Conservation (phyloP, 2,888 invertebrate genomes). For the Synergus itoensis region DNA sequence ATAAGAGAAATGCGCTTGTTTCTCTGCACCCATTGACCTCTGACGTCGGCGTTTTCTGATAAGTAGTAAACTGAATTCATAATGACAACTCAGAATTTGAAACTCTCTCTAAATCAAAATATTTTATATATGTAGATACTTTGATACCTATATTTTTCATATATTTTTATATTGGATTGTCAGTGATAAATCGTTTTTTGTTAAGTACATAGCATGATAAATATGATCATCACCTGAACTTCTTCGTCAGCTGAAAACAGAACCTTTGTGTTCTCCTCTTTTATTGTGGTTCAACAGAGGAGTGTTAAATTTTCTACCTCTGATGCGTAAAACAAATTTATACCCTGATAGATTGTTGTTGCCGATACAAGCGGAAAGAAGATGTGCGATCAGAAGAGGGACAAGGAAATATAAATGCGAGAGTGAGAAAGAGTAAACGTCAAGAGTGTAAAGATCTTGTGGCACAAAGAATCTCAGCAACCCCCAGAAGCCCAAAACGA, state of each 20-base stretch:
- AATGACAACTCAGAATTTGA: too few relatives aligned
- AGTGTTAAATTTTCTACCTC: neutral
- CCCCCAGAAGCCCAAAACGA: neutral
- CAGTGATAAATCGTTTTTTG: neutral
- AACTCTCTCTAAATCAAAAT: neutral
- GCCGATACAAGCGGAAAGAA: constrained; percentile 20
- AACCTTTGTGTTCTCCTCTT: neutral
- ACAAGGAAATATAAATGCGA: neutral
- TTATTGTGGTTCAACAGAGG: neutral
- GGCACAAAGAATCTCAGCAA: constrained; percentile 24
- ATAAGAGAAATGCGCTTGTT: constrained; percentile 49
- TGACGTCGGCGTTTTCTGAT: constrained; percentile 48
- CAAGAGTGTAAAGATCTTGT: constrained; percentile 6
- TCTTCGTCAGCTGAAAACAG: constrained; percentile 7
- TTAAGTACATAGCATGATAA: neutral
- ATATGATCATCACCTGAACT: neutral
- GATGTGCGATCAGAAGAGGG: constrained; percentile 1
- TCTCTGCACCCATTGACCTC: constrained; percentile 59
- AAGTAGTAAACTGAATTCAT: constrained; percentile 4
- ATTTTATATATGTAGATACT: neutral
- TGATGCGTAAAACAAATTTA: constrained; percentile 19
- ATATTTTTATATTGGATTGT: neutral
- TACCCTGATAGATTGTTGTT: constrained; percentile 6
- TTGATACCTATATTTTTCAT: neutral
- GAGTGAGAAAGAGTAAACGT: neutral